These are phyloP conservation scores for Sphyrna mokarran DNA, from an alignment of 2,113 vertebrate genomes.

Conservation along the genomic window DNA sequence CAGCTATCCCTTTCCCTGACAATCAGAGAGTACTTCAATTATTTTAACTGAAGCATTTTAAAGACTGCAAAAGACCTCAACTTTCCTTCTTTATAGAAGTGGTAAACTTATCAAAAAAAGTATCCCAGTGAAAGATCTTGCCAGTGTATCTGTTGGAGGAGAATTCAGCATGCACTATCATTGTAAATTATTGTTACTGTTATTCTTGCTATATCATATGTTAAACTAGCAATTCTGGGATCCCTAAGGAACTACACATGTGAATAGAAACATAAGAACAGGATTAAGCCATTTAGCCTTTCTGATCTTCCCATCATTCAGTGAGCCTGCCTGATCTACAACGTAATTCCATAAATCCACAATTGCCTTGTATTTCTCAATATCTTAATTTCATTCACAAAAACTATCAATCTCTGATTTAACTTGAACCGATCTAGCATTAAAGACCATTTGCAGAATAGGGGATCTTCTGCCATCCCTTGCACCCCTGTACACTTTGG, in stretches of 20 bases:
- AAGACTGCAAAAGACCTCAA: neutral
- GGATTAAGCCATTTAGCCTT: too few relatives aligned
- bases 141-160: too few relatives aligned
- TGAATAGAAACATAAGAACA: neutral
- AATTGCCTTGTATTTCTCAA: too few relatives aligned
- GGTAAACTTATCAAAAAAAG: neutral
- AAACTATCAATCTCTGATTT: too few relatives aligned
- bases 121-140: neutral
- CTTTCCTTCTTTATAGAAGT: neutral
- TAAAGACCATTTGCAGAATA: too few relatives aligned
- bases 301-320: too few relatives aligned
- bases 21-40: neutral
- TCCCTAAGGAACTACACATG: neutral
- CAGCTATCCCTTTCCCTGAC: neutral
- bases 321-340: too few relatives aligned
- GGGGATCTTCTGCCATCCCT: too few relatives aligned
- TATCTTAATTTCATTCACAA: too few relatives aligned
- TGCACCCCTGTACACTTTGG: too few relatives aligned
- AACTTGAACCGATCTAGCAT: too few relatives aligned
- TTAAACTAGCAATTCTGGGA: neutral
- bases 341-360: too few relatives aligned
- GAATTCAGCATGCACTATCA: neutral
- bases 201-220: neutral
- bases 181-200: neutral
- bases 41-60: neutral